Evolutionary conservation across 2,797 vertebrate genomes (phyloP).

Genomic region (Ciconia nigra): DNA sequence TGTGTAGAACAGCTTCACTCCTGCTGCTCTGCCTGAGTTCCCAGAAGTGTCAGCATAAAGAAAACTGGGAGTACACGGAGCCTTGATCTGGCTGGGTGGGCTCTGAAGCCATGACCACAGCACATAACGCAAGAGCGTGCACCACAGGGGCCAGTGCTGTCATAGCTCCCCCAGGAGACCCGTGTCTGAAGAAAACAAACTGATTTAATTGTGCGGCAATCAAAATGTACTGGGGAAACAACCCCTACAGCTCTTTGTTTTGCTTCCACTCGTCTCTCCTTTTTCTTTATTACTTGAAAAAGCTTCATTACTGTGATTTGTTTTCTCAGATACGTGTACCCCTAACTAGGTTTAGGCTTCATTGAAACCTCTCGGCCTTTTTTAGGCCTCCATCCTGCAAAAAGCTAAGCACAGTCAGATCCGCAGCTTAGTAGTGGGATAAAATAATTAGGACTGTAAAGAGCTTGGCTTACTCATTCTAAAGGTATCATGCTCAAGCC

Average conservation of each 20-base stretch:
- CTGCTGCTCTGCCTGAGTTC: neutral
- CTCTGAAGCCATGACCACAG: slow-evolving; percentile 5
- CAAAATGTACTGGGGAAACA: slow-evolving; percentile 13
- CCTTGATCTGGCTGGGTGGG: slow-evolving; percentile 50
- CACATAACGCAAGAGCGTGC: neutral
- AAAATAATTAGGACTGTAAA: neutral
- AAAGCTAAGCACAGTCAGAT: neutral
- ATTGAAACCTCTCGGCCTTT: neutral
- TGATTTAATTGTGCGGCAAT: neutral
- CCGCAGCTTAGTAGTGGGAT: neutral
- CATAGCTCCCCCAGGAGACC: neutral
- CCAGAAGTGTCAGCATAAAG: neutral
- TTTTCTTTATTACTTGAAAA: slow-evolving; percentile 4
- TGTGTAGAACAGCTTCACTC: neutral
- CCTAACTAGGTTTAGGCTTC: neutral
- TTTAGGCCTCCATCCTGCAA: neutral
- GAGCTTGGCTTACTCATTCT: neutral
- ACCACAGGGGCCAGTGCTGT: neutral
- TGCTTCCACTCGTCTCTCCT: neutral
- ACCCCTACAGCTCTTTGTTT: slow-evolving; percentile 32
- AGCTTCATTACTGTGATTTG: neutral
- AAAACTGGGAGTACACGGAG: neutral
- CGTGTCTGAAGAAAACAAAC: slow-evolving; percentile 22
- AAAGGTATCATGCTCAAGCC: neutral
- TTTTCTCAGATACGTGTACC: neutral